Conservation (phyloP, 2,888 invertebrate species). For the Zootermopsis nevadensis region DNA sequence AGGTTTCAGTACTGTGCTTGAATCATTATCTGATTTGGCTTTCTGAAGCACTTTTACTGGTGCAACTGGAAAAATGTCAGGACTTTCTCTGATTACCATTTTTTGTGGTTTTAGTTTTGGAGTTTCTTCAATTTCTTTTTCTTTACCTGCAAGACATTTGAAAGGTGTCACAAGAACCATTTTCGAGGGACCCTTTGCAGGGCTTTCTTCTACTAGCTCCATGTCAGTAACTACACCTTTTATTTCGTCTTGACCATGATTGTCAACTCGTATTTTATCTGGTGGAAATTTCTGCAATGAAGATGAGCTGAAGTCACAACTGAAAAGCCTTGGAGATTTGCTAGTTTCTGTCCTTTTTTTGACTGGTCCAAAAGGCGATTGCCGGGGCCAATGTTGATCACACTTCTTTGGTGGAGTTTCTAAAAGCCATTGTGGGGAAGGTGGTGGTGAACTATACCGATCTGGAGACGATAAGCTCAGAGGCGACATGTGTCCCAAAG, state of each 20-base stretch:
- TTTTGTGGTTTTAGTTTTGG: constrained; percentile 20
- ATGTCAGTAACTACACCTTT: neutral
- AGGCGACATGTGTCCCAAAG: constrained; percentile 46
- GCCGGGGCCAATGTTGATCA: constrained; percentile 59
- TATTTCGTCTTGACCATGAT: neutral
- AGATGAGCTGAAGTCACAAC: neutral
- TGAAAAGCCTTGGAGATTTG: neutral
- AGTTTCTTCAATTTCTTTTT: constrained; percentile 45
- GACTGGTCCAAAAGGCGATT: constrained; percentile 57
- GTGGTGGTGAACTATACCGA: constrained; percentile 49
- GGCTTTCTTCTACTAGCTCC: constrained; percentile 28
- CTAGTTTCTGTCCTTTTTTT: neutral
- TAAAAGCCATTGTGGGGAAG: constrained; percentile 44
- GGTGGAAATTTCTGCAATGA: neutral
- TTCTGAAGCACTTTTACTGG: constrained; percentile 9
- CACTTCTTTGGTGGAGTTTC: constrained; percentile 57
- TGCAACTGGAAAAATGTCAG: constrained; percentile 11
- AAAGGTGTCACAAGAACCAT: constrained; percentile 43
- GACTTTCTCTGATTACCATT: neutral
- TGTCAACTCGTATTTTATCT: neutral
- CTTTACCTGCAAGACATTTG: constrained; percentile 52
- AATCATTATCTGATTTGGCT: neutral
- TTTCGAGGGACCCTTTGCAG: neutral
- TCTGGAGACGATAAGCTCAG: constrained; percentile 66
- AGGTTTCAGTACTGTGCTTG: neutral